A percentile compares a stretch with the other conserved stretches of the same genome.
Evolutionary conservation across 2,797 vertebrate species (phyloP).

Genomic region (Hipposideros larvatus): DNA sequence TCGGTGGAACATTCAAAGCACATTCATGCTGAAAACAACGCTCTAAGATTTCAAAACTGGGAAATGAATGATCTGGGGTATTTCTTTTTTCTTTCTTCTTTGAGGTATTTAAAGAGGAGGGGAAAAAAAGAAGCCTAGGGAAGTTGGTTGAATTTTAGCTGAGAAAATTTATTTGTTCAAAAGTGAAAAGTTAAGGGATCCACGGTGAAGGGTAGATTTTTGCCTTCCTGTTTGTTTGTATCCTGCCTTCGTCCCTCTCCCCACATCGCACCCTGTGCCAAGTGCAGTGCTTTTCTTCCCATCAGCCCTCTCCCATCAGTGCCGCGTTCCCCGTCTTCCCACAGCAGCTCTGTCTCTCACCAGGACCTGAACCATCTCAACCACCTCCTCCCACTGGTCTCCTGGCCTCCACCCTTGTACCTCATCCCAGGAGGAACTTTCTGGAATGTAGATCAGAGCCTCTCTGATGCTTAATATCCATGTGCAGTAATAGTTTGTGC

Average conservation of each 20-base stretch:
- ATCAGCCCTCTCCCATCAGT: background rate
- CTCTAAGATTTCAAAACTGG: slow-evolving; percentile 24
- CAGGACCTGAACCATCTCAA: background rate
- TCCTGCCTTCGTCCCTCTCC: slow-evolving; percentile 14
- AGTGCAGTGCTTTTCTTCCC: background rate
- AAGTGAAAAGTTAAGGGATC: slow-evolving; percentile 59
- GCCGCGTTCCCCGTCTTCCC: background rate
- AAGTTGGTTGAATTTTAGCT: slow-evolving; percentile 52
- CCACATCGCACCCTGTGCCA: background rate
- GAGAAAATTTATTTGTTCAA: slow-evolving; percentile 65
- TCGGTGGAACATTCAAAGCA: background rate
- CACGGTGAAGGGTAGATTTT: slow-evolving; percentile 56
- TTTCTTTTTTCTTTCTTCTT: background rate
- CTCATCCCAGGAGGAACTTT: background rate
- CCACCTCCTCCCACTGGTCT: background rate
- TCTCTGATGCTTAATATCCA: background rate
- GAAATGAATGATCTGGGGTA: slow-evolving; percentile 18
- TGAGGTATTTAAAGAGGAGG: background rate
- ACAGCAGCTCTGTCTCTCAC: background rate
- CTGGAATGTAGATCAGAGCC: background rate
- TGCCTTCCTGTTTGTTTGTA: slow-evolving; percentile 49
- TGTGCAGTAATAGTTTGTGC: rapidly evolving
- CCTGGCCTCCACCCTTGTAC: background rate
- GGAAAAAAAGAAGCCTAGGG: background rate
- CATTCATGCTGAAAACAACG: background rate